Evolutionary conservation across 2,113 vertebrate species (phyloP), one percentile per base, ranked within the genome.

Genomic region (Scophthalmus maximus): DNA sequence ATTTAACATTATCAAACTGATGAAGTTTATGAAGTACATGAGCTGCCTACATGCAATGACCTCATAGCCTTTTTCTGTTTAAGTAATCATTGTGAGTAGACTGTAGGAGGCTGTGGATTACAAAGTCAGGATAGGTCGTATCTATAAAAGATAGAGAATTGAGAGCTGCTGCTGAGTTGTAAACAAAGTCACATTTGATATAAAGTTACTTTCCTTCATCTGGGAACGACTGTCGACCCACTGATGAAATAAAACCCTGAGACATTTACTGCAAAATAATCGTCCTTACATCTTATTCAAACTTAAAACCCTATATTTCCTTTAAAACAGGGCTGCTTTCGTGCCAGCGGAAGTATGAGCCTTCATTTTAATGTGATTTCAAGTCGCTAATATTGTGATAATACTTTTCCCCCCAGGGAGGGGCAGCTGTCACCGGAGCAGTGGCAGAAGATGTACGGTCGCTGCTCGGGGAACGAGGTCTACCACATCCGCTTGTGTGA

Each of bases 381-480:
- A 36, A 25, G 51, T 3, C 27, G 7, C 15, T 30, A 68, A 29
- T 38, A 11, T 50, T 57, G 0, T 71, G 23, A 12, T 67, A 1
- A 53, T 62, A 2, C 25, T 26, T 20, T 83, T 87, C 11, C n/a
- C n/a, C n/a, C n/a, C 93, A 99, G 97, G 92, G 97, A 99, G 75
- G 97, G 97, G 1, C 97, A 98, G 92, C 89, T 94, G 81, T 98
- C 97, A 0, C 97, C 96, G 0, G 97, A 98, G 84, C 96, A 97
- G 89, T 98, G 97, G 97, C 97, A 98, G 89, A 84, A 95, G 78
- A 97, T 94, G 81, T 98, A 98, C 0, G 97, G 97, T 0, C 95
- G 97, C 59, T 98, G 96, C 92, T 98, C 97, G 0, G 97, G 97
- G 47, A 98, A 98, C 0, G 97, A 98, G 81, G 97, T 99, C 58